These are phyloP conservation scores for Monopis laevigella DNA, from an alignment of 2,888 invertebrate genomes.

Conservation along the genomic window DNA sequence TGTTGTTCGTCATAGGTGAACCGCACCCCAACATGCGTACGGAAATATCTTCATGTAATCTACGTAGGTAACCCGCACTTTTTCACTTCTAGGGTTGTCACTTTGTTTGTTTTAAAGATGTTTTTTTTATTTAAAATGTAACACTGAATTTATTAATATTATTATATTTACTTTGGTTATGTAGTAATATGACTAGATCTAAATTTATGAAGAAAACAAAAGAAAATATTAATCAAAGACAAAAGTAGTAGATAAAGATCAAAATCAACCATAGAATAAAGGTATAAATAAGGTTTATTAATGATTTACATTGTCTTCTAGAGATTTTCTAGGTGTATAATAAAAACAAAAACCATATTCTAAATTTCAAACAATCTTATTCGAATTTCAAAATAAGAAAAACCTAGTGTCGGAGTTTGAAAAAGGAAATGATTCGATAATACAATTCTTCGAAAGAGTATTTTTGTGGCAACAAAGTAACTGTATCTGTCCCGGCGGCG, in stretches of 20 bases:
- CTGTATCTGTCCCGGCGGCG: slow-evolving; percentile 4
- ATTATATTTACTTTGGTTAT: not conserved
- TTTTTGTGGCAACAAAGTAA: slow-evolving; percentile 6
- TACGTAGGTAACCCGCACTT: slow-evolving; percentile 4
- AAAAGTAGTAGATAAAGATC: no score
- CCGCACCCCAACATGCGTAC: slow-evolving; percentile 31
- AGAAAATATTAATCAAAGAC: no score
- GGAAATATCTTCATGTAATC: slow-evolving; percentile 12
- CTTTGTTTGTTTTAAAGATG: not conserved
- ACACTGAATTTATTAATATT: not conserved
- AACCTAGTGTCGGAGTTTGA: no score
- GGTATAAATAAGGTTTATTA: no score
- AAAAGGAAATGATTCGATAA: slow-evolving; percentile 2
- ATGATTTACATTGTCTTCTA: no score
- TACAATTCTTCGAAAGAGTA: not conserved
- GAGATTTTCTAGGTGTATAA: no score
- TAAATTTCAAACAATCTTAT: no score
- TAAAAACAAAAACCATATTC: no score
- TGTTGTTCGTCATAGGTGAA: slow-evolving; percentile 70
- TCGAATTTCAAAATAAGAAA: no score
- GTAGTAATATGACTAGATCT: not conserved
- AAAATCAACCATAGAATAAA: no score
- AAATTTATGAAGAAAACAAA: no score
- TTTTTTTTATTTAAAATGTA: not conserved
- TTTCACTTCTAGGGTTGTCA: not conserved